Percentiles rank a stretch among this genome's conserved stretches.
phyloP scores from a whole-genome alignment of 2,797 vertebrate genomes.

The Rhinophrynus dorsalis region DNA sequence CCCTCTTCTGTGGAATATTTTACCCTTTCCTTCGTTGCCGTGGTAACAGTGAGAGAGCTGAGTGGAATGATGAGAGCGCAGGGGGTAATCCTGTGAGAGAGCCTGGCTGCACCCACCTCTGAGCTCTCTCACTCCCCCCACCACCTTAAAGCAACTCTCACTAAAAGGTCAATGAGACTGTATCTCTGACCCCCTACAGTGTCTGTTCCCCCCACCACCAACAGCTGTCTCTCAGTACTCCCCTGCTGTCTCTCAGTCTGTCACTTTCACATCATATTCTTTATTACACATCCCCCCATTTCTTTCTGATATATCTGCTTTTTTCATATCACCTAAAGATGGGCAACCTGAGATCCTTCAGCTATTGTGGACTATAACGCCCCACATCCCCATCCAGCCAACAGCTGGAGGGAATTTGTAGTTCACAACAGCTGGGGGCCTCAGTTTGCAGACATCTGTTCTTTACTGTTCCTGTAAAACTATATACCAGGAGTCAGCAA shows the following conservation, averaged over 20 bases:
- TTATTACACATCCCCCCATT: not conserved
- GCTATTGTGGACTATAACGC: too few species aligned
- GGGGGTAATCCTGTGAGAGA: conserved; percentile 46
- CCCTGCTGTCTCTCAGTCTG: not conserved
- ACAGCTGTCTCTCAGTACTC: conserved; percentile 2
- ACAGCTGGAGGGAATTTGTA: too few species aligned
- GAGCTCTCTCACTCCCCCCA: not conserved
- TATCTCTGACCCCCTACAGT: not conserved
- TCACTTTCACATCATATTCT: conserved; percentile 1
- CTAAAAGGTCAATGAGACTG: conserved; percentile 30
- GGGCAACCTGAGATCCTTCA: too few species aligned
- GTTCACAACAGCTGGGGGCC: too few species aligned
- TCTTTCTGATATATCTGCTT: not conserved
- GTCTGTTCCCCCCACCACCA: not conserved
- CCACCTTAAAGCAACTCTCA: not conserved
- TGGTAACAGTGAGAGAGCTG: conserved; percentile 49
- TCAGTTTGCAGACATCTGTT: too few species aligned
- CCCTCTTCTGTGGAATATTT: conserved; percentile 46
- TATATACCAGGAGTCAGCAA: too few species aligned
- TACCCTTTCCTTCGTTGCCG: conserved; percentile 45
- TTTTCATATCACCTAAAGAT: too few species aligned
- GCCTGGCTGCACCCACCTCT: conserved; percentile 17
- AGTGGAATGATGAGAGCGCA: conserved; percentile 49
- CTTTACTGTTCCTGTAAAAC: too few species aligned
- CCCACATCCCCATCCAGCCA: too few species aligned